Evolutionary conservation across 2,797 vertebrate species (phyloP), one percentile per base, ranked within the genome.

Genomic region (Acanthiza pusilla): DNA sequence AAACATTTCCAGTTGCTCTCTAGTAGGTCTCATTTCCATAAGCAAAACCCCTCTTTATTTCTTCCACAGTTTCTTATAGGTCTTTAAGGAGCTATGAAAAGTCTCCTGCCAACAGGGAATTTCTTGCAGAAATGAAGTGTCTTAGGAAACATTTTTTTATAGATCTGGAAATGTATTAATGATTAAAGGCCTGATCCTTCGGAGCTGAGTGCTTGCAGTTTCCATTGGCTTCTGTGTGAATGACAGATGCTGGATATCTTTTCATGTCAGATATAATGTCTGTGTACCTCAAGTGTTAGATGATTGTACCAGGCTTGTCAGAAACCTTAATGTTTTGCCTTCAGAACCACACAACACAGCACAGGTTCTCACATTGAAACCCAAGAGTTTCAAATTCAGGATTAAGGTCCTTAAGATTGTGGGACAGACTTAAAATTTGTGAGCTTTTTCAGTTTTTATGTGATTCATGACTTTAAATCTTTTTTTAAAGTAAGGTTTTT

Each of bases 61-160:
- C 95, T 98, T 89, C 90, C 94, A 96, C 80, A 70, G 78, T n/a
- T 93, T 78, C 91, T 97, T 96, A 96, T n/a, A 61, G 72, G 93
- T 60, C 94, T 96, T 94, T 48, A 62, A 96, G 94, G 94, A 96
- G 38, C 83, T 94, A 71, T 97, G 96, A 97, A 97, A 97, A 96
- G 54, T 91, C 80, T 89, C 75, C 92, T 87, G 91, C 96, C 94
- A 97, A 92, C 65, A 96, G 95, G 90, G 95, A 97, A 96, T 94
- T 95, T 96, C 97, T 96, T 95, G 94, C 58, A 95, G 85, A 96
- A 96, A 89, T 89, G 90, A 86, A 96, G 81, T 84, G 91, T 92
- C 87, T 95, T 96, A 94, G 92, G 94, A 94, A 97, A 97, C 34
- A 30, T 92, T 91, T 91, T 97, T 97, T 95, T 89, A 94, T 94